These are phyloP conservation scores for Falco rusticolus DNA, from an alignment of 2,797 vertebrate genomes.

Conservation along the genomic window DNA sequence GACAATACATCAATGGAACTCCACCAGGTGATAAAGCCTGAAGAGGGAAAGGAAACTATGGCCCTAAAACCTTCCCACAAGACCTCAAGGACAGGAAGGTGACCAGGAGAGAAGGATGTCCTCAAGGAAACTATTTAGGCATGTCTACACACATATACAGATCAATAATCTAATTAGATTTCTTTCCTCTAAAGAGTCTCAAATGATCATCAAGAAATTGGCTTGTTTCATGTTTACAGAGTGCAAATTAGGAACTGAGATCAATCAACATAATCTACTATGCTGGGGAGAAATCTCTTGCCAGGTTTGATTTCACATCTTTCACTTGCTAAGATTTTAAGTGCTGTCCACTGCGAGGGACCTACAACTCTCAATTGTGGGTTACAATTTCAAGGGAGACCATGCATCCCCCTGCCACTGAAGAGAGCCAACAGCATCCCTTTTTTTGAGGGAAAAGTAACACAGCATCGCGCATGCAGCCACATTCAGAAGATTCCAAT, in stretches of 20 bases:
- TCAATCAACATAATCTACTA: neutral
- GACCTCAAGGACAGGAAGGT: neutral
- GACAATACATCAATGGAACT: neutral
- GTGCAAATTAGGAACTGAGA: neutral
- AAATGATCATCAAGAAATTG: neutral
- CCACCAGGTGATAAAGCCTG: neutral
- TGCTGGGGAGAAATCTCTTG: neutral
- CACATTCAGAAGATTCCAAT: neutral
- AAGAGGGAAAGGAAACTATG: neutral
- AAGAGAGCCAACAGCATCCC: neutral
- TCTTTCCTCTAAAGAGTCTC: neutral
- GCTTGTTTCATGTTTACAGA: conserved; percentile 18
- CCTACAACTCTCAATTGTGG: neutral
- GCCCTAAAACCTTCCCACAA: neutral
- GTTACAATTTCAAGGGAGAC: neutral
- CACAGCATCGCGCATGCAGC: neutral
- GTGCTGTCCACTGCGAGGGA: neutral
- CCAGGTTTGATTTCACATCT: neutral
- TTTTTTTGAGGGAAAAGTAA: neutral
- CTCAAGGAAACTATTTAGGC: neutral
- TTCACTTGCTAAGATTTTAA: neutral
- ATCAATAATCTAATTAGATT: conserved; percentile 19
- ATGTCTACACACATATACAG: neutral
- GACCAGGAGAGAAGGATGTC: neutral
- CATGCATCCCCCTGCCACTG: neutral